These are phyloP conservation scores for Monopterus albus DNA, from an alignment of 2,113 vertebrate species.

Conservation along the genomic window DNA sequence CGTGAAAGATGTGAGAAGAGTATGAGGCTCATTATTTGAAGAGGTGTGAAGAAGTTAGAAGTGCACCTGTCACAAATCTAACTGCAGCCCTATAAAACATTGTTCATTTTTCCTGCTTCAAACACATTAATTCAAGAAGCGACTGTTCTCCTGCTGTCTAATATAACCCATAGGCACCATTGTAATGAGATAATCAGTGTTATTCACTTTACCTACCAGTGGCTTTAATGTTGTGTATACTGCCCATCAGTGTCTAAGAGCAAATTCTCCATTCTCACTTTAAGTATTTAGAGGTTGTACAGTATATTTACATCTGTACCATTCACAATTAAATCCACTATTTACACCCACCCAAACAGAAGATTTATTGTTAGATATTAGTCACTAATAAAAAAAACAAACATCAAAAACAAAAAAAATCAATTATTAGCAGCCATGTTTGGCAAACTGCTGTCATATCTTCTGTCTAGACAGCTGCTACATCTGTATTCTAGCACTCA, in stretches of 20 bases:
- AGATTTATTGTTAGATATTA: background rate
- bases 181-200: no score
- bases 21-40: background rate
- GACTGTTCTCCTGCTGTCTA: no score
- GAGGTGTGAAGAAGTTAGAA: background rate
- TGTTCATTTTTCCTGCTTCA: no score
- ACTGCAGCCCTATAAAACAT: background rate
- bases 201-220: no score
- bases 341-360: background rate
- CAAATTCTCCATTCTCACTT: background rate
- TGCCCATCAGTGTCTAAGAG: background rate
- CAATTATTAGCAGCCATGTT: no score
- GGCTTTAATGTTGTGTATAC: no score
- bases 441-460: background rate
- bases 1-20: slow-evolving; percentile 12
- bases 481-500: background rate
- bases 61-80: no score
- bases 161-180: no score
- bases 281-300: background rate
- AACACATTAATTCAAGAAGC: no score
- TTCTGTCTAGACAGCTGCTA: background rate
- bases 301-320: background rate
- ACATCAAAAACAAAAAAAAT: background rate
- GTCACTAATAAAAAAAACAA: background rate
- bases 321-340: background rate